Evolutionary conservation across 1,140 invertebrate species (phyloP).

Genomic region (Plutomurus gul): DNA sequence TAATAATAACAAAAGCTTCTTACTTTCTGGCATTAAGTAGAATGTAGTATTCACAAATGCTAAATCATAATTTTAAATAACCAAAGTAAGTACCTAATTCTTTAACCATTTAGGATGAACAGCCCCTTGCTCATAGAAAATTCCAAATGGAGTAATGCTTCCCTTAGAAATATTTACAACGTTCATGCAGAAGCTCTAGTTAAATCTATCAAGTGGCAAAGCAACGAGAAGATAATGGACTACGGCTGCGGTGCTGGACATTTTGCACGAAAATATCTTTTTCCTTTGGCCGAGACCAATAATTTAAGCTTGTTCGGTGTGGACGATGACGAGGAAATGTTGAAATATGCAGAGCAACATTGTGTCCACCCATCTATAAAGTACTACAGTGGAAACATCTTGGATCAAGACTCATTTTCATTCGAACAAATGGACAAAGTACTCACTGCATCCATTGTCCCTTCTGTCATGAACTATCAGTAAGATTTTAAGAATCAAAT

Average conservation of each 20-base stretch:
- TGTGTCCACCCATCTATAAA: neutral
- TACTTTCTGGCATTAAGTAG: too few relatives aligned
- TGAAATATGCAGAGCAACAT: slow-evolving; percentile 2
- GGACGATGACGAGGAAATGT: slow-evolving; percentile 29
- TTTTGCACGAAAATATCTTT: slow-evolving; percentile 15
- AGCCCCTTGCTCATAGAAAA: neutral
- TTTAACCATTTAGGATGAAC: neutral
- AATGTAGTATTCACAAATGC: too few relatives aligned
- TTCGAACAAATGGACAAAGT: neutral
- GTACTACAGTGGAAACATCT: neutral
- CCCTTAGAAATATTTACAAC: neutral
- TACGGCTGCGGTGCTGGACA: slow-evolving; percentile 39
- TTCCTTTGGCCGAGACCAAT: slow-evolving; percentile 28
- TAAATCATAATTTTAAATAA: too few relatives aligned
- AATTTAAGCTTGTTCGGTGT: slow-evolving; percentile 5
- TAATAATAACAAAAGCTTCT: too few relatives aligned
- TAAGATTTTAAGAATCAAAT: neutral
- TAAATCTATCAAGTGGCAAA: neutral
- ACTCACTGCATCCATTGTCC: neutral
- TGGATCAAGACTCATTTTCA: neutral
- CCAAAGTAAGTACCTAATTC: too few relatives aligned
- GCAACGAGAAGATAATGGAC: slow-evolving; percentile 32
- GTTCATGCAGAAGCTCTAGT: neutral
- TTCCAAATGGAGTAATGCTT: neutral
- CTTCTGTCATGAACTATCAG: neutral